Conservation (phyloP, 2,888 invertebrate genomes). For the Acanthopleura granulata region DNA sequence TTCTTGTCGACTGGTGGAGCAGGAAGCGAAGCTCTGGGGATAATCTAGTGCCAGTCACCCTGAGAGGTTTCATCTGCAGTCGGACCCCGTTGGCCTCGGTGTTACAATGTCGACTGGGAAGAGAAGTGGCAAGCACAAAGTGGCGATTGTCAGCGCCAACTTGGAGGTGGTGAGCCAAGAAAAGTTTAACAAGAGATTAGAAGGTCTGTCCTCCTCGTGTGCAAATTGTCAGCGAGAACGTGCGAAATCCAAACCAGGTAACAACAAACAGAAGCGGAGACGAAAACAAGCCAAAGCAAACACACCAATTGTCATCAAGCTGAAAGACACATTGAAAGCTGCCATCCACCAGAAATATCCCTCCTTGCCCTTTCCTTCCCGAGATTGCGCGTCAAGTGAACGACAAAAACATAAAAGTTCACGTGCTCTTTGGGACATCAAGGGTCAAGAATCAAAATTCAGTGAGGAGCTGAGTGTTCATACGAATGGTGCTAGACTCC, state of each 20-base stretch:
- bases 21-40: conserved; percentile 4
- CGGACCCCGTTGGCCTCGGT: not conserved
- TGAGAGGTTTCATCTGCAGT: not conserved
- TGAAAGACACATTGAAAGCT: conserved; percentile 56
- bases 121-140: conserved; percentile 8
- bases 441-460: conserved; percentile 34
- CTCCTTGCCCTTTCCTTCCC: not conserved
- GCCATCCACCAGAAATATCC: conserved; percentile 48
- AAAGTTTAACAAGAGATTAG: conserved; percentile 45
- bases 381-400: not conserved
- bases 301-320: conserved; percentile 59
- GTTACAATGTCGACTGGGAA: conserved; percentile 16
- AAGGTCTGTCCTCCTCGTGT: conserved; percentile 55
- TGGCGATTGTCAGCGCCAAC: conserved; percentile 31
- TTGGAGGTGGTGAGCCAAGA: conserved; percentile 58
- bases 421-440: not conserved
- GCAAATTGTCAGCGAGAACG: conserved; percentile 60
- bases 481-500: not conserved
- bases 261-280: conserved; percentile 28
- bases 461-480: conserved; percentile 31
- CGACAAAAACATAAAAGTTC: not conserved
- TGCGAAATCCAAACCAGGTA: conserved; percentile 24
- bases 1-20: not conserved
- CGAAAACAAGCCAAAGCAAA: conserved; percentile 45
- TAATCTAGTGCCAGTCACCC: not conserved